Evolutionary conservation across 1,140 invertebrate genomes (phyloP).

Genomic region (Anoplolepis gracilipes): DNA sequence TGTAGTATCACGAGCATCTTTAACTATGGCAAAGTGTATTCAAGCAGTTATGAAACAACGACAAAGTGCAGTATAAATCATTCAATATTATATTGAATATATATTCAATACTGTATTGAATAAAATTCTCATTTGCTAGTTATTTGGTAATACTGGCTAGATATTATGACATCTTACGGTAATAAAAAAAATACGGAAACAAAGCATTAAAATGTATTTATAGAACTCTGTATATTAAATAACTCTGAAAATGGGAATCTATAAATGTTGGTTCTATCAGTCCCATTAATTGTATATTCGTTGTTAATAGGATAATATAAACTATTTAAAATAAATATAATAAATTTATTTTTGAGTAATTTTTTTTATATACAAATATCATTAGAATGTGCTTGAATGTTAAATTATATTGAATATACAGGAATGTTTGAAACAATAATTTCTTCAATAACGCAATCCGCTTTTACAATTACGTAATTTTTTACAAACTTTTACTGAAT

Average conservation of each 20-base stretch:
- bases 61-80: conserved; percentile 85
- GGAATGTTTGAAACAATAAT: conserved; percentile 1
- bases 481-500: background rate
- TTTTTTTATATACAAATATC: conserved; percentile 29
- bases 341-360: conserved; percentile 22
- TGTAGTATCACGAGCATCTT: conserved; percentile 97
- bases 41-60: conserved; percentile 94
- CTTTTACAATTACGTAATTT: background rate
- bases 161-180: background rate
- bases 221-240: conserved; percentile 58
- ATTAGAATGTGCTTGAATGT: background rate
- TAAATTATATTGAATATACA: conserved; percentile 24
- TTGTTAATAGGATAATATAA: conserved; percentile 37
- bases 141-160: conserved; percentile 37
- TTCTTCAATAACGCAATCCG: conserved; percentile 13
- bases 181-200: conserved; percentile 27
- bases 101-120: conserved; percentile 50
- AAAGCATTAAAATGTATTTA: conserved; percentile 40
- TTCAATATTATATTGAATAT: no score
- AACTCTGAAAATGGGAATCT: conserved; percentile 31
- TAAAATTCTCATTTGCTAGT: conserved; percentile 45
- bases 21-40: conserved; percentile 99
- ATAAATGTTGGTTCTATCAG: conserved; percentile 10
- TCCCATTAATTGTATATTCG: conserved; percentile 39
- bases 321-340: conserved; percentile 56